These are phyloP conservation scores for Thaleichthys pacificus DNA, from an alignment of 2,797 vertebrate genomes.

Conservation along the genomic window DNA sequence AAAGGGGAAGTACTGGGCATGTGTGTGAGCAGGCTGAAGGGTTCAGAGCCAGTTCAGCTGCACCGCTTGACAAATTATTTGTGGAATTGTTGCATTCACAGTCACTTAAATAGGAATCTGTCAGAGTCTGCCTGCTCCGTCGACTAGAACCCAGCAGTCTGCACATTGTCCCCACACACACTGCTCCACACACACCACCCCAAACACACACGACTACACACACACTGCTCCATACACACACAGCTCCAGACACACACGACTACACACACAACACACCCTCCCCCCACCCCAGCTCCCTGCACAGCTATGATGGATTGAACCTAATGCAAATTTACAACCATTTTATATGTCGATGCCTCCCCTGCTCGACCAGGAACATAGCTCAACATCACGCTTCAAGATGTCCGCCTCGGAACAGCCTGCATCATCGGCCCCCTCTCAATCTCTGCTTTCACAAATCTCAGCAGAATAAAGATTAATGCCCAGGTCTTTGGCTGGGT, in stretches of 20 bases:
- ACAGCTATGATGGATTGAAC: slow-evolving; percentile 94
- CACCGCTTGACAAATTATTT: slow-evolving; percentile 96
- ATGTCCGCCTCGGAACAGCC: slow-evolving; percentile 88
- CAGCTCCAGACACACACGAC: too few relatives aligned
- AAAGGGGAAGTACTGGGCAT: slow-evolving; percentile 61
- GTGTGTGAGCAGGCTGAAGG: slow-evolving; percentile 83
- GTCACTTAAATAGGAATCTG: slow-evolving; percentile 99
- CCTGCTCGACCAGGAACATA: slow-evolving; percentile 86
- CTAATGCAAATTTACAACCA: slow-evolving; percentile 99
- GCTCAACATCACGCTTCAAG: slow-evolving; percentile 94
- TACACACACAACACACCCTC: slow-evolving; percentile 57
- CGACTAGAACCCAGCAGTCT: slow-evolving; percentile 80
- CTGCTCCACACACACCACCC: slow-evolving; percentile 32
- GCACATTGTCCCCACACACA: slow-evolving; percentile 74
- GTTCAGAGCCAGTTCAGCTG: slow-evolving; percentile 97
- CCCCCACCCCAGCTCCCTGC: slow-evolving; percentile 57
- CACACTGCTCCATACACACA: slow-evolving; percentile 8
- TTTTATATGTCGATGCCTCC: slow-evolving; percentile 95
- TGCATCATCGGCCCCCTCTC: slow-evolving; percentile 79
- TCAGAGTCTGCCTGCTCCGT: slow-evolving; percentile 86
- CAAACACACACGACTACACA: slow-evolving; percentile 10
- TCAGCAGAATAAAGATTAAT: slow-evolving; percentile 78
- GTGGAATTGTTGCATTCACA: slow-evolving; percentile 99
- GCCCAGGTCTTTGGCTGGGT: slow-evolving; percentile 46
- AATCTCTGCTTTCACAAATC: slow-evolving; percentile 75